Evolutionary conservation across 2,113 vertebrate species (phyloP).

Genomic region (Syrmaticus mikado): DNA sequence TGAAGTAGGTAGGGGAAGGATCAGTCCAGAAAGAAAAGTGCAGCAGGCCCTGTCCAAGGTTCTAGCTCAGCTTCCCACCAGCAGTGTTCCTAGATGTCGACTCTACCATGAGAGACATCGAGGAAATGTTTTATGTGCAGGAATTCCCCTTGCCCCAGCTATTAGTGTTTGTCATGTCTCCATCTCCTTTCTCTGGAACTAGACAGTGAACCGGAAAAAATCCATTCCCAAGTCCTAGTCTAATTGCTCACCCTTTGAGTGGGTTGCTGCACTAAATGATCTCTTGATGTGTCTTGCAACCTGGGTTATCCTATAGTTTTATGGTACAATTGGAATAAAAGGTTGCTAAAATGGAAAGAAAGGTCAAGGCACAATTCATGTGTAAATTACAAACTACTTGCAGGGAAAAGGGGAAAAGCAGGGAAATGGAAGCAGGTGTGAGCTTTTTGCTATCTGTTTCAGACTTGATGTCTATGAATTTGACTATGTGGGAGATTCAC

Average conservation of each 20-base stretch:
- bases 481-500: rapidly evolving
- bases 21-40: not conserved
- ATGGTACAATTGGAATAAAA: not conserved
- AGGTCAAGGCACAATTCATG: not conserved
- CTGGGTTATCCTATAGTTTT: not conserved
- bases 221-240: not conserved
- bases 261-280: not conserved
- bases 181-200: not conserved
- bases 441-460: not conserved
- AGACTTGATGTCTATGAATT: no score
- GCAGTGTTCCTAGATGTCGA: not conserved
- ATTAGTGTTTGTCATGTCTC: not conserved
- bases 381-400: not conserved
- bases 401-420: not conserved
- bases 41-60: constrained; percentile 55
- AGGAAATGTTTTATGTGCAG: not conserved
- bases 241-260: not conserved
- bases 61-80: constrained; percentile 2
- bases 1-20: not conserved
- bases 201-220: not conserved
- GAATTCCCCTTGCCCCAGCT: not conserved
- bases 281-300: not conserved
- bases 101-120: not conserved
- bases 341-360: not conserved
- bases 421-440: rapidly evolving